A percentile compares a stretch with the other conserved stretches of the same genome.
phyloP scores from a whole-genome alignment of 37 sponge, comb jelly and placozoan species.

The Cliona cf. orientalis region DNA sequence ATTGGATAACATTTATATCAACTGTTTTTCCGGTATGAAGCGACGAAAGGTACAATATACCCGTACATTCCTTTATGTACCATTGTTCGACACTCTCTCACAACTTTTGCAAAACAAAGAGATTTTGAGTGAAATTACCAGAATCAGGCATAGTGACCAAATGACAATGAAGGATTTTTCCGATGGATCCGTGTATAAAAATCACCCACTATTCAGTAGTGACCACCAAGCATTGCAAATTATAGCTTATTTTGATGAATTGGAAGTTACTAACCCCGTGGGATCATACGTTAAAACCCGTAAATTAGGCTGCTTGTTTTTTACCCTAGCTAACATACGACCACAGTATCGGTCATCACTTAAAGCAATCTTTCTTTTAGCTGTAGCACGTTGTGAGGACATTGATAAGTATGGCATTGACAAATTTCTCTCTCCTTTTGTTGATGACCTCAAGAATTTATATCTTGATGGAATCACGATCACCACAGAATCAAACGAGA shows the following conservation, averaged over 20 bases:
- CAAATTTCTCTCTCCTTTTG: conserved; percentile 34
- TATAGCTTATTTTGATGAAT: conserved; percentile 65
- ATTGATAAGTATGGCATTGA: conserved; percentile 48
- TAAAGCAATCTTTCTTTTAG: conserved; percentile 31
- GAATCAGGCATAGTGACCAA: conserved; percentile 4
- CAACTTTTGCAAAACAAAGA: conserved; percentile 5
- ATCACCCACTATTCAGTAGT: conserved; percentile 48
- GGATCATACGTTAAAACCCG: conserved; percentile 44
- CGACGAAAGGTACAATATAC: conserved; percentile 29
- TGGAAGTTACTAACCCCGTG: conserved; percentile 59
- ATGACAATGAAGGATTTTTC: conserved; percentile 42
- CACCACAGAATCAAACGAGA: too few species aligned
- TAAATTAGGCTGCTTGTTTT: conserved; percentile 53
- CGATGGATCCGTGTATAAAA: conserved; percentile 33
- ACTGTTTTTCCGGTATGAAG: too few species aligned
- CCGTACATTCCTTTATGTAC: conserved; percentile 34
- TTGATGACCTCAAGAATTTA: conserved; percentile 30
- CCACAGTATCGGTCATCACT: conserved; percentile 43
- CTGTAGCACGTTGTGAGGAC: conserved; percentile 40
- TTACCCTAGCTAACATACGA: conserved; percentile 42
- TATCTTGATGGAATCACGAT: conserved; percentile 42
- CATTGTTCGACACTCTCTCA: conserved; percentile 22
- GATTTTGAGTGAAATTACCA: conserved; percentile 24
- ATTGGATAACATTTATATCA: too few species aligned
- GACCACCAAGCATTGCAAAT: conserved; percentile 52